A percentile compares a stretch with the other conserved stretches of the same genome.
Evolutionary conservation across 2,797 vertebrate species (phyloP).

Genomic region (Mionectes olivaceus): DNA sequence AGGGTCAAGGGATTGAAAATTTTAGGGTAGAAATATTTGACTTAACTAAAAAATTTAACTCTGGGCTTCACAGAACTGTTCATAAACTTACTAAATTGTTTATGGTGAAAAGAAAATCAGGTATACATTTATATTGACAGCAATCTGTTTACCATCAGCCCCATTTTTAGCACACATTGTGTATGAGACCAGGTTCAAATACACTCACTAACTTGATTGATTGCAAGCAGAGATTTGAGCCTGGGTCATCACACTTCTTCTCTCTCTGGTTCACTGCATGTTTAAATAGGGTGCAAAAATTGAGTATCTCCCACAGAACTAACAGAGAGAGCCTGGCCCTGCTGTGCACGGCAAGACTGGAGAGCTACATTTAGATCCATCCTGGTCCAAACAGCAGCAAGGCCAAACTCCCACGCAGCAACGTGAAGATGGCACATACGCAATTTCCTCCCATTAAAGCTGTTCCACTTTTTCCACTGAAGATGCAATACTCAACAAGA

Average conservation of each 20-base stretch:
- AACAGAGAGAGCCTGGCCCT: neutral
- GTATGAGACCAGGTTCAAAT: neutral
- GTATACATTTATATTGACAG: neutral
- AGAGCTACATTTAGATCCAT: slow-evolving; percentile 17
- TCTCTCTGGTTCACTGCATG: neutral
- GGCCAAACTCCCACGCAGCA: slow-evolving; percentile 12
- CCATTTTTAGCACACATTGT: neutral
- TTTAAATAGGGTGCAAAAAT: slow-evolving; percentile 7
- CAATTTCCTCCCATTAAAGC: neutral
- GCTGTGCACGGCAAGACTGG: neutral
- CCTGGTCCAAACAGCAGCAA: neutral
- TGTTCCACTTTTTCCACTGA: neutral
- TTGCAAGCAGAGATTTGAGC: neutral
- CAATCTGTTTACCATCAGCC: neutral
- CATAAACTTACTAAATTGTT: neutral
- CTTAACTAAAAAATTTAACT: neutral
- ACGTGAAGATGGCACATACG: neutral
- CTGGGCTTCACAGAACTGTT: neutral
- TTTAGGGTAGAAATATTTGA: neutral
- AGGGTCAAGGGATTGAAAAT: neutral
- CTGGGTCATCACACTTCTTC: neutral
- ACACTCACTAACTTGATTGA: neutral
- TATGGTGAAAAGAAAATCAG: neutral
- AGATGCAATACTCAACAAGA: neutral
- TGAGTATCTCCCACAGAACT: neutral